Evolutionary conservation across 2,797 vertebrate species (phyloP), one percentile per base, ranked within the genome.

Genomic region (Benthosema pterotum): DNA sequence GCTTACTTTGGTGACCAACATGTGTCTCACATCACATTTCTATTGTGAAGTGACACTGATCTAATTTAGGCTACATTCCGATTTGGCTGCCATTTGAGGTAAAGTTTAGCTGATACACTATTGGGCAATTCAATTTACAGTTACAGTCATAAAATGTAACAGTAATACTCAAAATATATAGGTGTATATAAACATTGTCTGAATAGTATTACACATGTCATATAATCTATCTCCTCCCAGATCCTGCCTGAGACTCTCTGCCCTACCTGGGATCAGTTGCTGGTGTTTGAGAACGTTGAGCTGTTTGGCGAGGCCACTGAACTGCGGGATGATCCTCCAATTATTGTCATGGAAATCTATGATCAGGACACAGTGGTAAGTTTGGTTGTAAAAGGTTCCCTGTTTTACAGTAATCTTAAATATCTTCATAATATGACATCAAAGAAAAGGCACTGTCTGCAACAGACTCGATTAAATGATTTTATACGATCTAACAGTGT

Each of bases 321-420:
- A 76, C 85, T 99, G 86, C 85, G 97, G 56, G 95, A 98, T 0
- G 97, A 99, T 52, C 97, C 97, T 9, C 97, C 97, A 3, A 97
- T 99, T 63, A 96, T 98, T 1, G 97, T 99, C 78, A 95, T 99
- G 1, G 97, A 99, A 85, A 83, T 99, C 88, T 99, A 98, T 0
- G 97, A 99, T 75, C 96, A 99, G 80, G 97, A 99, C 87, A 94
- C 93, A 0, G 93, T 99, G 94, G 97, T 99, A 78, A 78, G 92
- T 54, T 49, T 45, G 69, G 54, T 49, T 11, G 22, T 51, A 63
- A 52, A 60, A 0, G 5, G 11, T 19, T 48, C 32, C 32, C 47
- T 60, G 58, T 62, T 74, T 55, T 28, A 42, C 12, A 25, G 22
- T 25, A 25, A 25, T 57, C 52, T 53, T n/a, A 63, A 49, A 52